phyloP scores from a whole-genome alignment of 1,140 invertebrate genomes.

The Archegozetes longisetosus region DNA sequence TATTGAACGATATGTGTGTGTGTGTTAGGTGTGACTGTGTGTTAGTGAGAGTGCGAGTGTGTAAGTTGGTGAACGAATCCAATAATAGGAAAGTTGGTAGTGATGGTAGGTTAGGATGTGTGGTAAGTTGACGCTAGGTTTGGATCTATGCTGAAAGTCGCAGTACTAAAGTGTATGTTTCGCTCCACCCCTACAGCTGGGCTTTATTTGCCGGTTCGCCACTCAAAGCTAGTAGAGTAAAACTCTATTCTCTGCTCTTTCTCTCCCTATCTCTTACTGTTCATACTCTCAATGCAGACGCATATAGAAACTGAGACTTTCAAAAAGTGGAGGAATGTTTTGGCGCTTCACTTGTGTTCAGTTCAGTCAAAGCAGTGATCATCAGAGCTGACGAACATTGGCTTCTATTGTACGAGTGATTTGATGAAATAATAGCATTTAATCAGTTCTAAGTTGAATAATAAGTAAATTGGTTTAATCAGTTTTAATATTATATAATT shows the following conservation, averaged over 20 bases:
- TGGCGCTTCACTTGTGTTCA: conserved; percentile 10
- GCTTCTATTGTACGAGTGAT: no score
- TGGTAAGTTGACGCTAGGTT: neutral
- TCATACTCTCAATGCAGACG: neutral
- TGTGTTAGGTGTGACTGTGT: neutral
- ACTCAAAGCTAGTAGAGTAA: neutral
- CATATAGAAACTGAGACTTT: neutral
- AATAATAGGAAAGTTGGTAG: no score
- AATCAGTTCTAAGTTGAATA: no score
- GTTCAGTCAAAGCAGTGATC: conserved; percentile 7
- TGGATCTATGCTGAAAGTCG: neutral
- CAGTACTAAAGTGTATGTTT: neutral
- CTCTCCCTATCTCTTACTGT: neutral
- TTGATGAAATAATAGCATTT: no score
- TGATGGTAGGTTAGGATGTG: neutral
- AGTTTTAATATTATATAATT: no score
- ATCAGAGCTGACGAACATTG: no score
- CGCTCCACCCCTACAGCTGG: neutral
- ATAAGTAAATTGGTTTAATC: no score
- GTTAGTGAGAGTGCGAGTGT: neutral
- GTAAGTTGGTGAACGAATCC: neutral
- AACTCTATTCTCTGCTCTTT: neutral
- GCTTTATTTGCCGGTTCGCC: neutral
- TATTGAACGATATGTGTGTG: no score
- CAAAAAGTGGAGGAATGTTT: conserved; percentile 1